phyloP scores from a whole-genome alignment of 2,113 vertebrate species.

The Cinclus cinclus region DNA sequence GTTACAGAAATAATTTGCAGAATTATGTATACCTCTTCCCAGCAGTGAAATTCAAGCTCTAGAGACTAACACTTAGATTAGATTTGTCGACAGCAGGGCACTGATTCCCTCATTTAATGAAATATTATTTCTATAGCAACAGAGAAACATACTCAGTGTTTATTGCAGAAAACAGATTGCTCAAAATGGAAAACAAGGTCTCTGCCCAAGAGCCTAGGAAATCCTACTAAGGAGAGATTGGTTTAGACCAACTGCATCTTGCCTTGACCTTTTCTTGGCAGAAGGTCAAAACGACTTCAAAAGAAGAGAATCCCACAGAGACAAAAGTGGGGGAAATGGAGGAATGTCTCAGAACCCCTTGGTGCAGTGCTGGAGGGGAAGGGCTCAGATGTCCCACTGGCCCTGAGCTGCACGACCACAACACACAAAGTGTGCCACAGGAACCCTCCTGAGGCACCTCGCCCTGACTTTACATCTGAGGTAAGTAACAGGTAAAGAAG shows the following conservation, averaged over 20 bases:
- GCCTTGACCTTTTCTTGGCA: neutral
- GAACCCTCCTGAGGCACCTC: neutral
- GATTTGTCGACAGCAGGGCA: slow-evolving; percentile 37
- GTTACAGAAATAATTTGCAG: slow-evolving; percentile 46
- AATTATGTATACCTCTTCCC: slow-evolving; percentile 48
- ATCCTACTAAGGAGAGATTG: neutral
- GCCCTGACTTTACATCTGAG: neutral
- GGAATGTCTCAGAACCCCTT: neutral
- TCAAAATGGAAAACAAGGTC: slow-evolving; percentile 25
- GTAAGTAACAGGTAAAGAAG: neutral
- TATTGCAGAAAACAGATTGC: slow-evolving; percentile 30
- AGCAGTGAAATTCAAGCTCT: slow-evolving; percentile 21
- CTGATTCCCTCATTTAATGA: slow-evolving; percentile 37
- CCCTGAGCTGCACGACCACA: neutral
- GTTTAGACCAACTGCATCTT: neutral
- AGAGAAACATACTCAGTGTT: neutral
- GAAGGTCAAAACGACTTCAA: neutral
- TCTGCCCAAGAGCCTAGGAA: neutral
- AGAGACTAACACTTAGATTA: slow-evolving; percentile 48
- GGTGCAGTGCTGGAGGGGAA: neutral
- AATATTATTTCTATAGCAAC: slow-evolving; percentile 64
- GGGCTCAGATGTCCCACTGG: fast-evolving
- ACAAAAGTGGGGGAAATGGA: neutral
- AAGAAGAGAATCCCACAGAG: neutral
- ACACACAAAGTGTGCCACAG: neutral